These are phyloP conservation scores for Mactromeris polynyma DNA, from an alignment of 2,888 invertebrate species.

Conservation along the genomic window DNA sequence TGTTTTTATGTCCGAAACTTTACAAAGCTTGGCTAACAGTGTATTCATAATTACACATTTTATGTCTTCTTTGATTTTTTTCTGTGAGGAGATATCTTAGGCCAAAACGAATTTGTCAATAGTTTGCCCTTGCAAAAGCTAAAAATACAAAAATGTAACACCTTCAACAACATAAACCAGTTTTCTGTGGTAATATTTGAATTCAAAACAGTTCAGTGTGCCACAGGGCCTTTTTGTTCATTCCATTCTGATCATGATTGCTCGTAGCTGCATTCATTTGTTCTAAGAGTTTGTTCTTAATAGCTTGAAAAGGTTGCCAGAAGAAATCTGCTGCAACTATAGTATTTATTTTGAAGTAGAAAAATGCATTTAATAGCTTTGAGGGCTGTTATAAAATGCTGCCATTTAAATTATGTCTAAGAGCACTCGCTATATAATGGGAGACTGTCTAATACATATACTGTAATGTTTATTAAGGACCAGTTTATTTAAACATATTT, in stretches of 20 bases:
- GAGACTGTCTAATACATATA: neutral
- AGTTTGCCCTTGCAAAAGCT: too few relatives aligned
- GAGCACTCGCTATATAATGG: neutral
- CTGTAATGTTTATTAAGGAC: neutral
- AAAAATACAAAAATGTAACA: too few relatives aligned
- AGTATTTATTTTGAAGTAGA: neutral
- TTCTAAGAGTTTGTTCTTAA: too few relatives aligned
- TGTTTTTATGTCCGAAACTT: constrained; percentile 21
- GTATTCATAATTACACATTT: neutral
- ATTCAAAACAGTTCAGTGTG: too few relatives aligned
- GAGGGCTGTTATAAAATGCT: neutral
- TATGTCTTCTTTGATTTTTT: neutral
- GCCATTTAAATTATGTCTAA: neutral
- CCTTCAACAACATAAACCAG: too few relatives aligned
- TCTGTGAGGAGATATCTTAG: too few relatives aligned
- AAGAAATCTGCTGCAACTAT: neutral
- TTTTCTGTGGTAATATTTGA: too few relatives aligned
- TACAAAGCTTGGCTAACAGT: neutral
- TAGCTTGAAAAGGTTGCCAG: neutral
- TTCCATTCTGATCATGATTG: too few relatives aligned
- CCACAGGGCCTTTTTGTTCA: too few relatives aligned
- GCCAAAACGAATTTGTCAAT: too few relatives aligned
- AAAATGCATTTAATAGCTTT: neutral
- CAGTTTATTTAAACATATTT: neutral
- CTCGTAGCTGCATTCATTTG: too few relatives aligned